Conservation (phyloP, 2,113 vertebrate species). For the Eolophus roseicapilla region DNA sequence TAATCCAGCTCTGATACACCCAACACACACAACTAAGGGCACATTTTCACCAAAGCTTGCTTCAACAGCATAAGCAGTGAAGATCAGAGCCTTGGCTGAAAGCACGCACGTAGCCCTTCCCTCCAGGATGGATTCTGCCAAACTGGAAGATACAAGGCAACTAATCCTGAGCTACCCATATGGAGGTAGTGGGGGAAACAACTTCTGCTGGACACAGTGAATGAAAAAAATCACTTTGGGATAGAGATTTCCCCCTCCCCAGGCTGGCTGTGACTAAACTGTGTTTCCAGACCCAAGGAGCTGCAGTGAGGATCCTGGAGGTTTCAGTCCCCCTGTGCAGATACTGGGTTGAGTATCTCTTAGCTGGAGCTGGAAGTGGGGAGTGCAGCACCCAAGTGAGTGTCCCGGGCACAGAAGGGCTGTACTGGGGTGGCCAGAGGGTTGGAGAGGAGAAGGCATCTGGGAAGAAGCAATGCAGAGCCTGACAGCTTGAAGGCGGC, state of each 20-base stretch:
- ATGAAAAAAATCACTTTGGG: not conserved
- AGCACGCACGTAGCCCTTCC: rapidly evolving
- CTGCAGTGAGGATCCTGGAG: not conserved
- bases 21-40: not conserved
- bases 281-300: not conserved
- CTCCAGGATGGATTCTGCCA: not conserved
- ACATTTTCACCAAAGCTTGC: not conserved
- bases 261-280: not conserved
- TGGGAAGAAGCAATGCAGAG: slow-evolving; percentile 21
- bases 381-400: not conserved
- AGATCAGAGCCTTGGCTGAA: not conserved
- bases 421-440: not conserved
- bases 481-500: slow-evolving; percentile 10
- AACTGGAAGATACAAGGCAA: not conserved
- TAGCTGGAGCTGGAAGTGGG: not conserved
- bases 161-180: not conserved
- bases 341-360: not conserved
- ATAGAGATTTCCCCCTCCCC: not conserved
- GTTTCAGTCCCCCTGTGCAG: not conserved
- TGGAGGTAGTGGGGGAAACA: rapidly evolving
- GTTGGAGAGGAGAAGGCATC: not conserved
- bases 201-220: not conserved
- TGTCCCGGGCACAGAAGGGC: not conserved
- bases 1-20: not conserved
- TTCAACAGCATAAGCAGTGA: not conserved